Base-by-base conservation (phyloP, 2,113 vertebrate species). In the Colistium nudipinnis region DNA sequence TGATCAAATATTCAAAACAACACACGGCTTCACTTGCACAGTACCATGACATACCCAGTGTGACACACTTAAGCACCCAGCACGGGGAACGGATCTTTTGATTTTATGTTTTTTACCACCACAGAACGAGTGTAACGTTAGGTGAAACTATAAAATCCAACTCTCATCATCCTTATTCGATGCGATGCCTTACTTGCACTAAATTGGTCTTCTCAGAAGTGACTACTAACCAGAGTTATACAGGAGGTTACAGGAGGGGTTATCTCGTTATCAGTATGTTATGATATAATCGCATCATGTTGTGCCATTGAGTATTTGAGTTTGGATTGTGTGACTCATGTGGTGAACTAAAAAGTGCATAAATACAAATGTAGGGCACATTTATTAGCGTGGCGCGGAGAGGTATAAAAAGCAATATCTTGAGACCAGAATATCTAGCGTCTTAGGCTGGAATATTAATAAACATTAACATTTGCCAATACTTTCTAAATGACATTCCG, bases 1-100 rank as follows among this genome's bases (percentile, higher is more conserved):
- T 74, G 63, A 80, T 80, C 12, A 72, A 74, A 83, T 71, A 82
- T 81, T 67, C n/a, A 68, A 76, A 31, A 63, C 33, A 2, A 19
- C 16, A 12, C 45, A 62, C 14, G 45, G 25, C 43, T 59, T 74
- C 51, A 67, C 33, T 39, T 27, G 54, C n/a, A 19, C n/a, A n/a
- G n/a, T 60, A 14, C 48, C 12, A 0, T 49, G 63, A 55, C 39
- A 62, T 30, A 12, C 36, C 28, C 51, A 45, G 33, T 38, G 28
- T 43, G 22, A 64, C 12, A 1, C 22, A 19, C 31, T 22, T 36
- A 13, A 56, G 56, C 6, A 6, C 62, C 36, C 54, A 25, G 55
- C 22, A 43, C 53, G 27, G 62, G 45, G 30, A 35, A 36, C 22
- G 8, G 48, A 30, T 27, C 4, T 27, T 49, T 8, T n/a, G n/a